Evolutionary conservation across 1,140 invertebrate genomes (phyloP).

Genomic region (Hermatobates lingyangjiaoensis): DNA sequence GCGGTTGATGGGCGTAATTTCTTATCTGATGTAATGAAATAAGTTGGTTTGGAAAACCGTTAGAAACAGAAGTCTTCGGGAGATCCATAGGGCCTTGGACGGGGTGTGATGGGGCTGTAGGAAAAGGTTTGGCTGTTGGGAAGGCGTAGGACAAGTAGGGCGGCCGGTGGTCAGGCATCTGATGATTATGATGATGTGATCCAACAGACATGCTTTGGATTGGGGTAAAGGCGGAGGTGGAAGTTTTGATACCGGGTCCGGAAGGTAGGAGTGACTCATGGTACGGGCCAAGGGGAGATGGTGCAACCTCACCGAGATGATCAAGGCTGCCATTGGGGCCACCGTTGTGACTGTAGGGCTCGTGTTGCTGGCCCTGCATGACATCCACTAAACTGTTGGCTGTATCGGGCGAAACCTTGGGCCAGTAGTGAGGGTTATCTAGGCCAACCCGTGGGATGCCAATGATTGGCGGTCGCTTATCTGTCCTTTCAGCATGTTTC

Average conservation of each 20-base stretch:
- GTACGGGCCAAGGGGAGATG: constrained; percentile 25
- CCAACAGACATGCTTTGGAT: constrained; percentile 58
- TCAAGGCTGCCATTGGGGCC: constrained; percentile 22
- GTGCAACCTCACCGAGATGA: constrained; percentile 22
- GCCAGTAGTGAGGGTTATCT: constrained; percentile 24
- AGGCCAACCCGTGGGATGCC: constrained; percentile 22
- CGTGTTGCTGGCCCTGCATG: constrained; percentile 31
- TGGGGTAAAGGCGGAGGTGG: constrained; percentile 75
- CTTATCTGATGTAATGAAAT: constrained; percentile 91
- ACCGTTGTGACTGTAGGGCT: constrained; percentile 16
- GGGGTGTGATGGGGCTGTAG: constrained; percentile 15
- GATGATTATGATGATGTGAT: constrained; percentile 38
- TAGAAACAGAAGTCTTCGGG: constrained; percentile 33
- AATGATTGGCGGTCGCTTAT: constrained; percentile 66
- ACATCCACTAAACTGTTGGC: constrained; percentile 21
- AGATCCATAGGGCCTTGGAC: constrained; percentile 24
- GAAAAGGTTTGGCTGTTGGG: constrained; percentile 21
- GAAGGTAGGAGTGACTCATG: constrained; percentile 17
- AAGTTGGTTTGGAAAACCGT: constrained; percentile 79
- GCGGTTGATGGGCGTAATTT: constrained; percentile 84
- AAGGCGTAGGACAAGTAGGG: constrained; percentile 57
- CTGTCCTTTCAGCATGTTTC: constrained; percentile 83
- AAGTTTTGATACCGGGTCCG: constrained; percentile 24
- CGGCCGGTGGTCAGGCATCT: constrained; percentile 48
- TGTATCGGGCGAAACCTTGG: constrained; percentile 32